phyloP scores from a whole-genome alignment of 1,140 invertebrate species.

The Bombus ignitus region DNA sequence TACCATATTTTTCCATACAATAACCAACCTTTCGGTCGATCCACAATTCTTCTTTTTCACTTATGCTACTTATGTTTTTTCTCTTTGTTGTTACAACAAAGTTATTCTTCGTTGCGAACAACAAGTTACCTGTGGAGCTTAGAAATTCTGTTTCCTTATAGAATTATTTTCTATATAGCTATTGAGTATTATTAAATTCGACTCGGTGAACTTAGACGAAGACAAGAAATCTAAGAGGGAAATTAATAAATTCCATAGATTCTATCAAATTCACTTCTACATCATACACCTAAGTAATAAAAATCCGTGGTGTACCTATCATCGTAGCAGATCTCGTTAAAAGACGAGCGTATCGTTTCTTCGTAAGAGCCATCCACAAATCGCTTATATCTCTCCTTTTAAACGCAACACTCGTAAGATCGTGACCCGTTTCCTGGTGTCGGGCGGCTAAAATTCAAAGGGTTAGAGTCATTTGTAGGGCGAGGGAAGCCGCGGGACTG shows the following conservation, averaged over 20 bases:
- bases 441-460: slow-evolving; percentile 58
- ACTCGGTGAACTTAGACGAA: too few relatives aligned
- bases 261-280: too few relatives aligned
- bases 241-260: too few relatives aligned
- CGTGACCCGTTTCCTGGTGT: slow-evolving; percentile 1
- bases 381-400: neutral
- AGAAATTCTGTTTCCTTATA: too few relatives aligned
- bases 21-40: slow-evolving; percentile 56
- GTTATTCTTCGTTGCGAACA: too few relatives aligned
- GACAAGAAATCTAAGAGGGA: too few relatives aligned
- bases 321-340: neutral
- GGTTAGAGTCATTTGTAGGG: slow-evolving; percentile 60
- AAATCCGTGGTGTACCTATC: neutral
- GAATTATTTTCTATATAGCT: too few relatives aligned
- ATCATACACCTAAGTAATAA: too few relatives aligned
- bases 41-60: slow-evolving; percentile 12
- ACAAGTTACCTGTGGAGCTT: too few relatives aligned
- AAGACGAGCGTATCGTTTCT: neutral
- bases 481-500: slow-evolving; percentile 52
- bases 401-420: too few relatives aligned
- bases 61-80: slow-evolving; percentile 1
- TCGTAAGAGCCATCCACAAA: neutral
- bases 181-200: too few relatives aligned
- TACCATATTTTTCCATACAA: slow-evolving; percentile 75
- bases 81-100: too few relatives aligned